Base-by-base conservation (phyloP, 2,888 invertebrate genomes). In the Andrena chrysosceles region DNA sequence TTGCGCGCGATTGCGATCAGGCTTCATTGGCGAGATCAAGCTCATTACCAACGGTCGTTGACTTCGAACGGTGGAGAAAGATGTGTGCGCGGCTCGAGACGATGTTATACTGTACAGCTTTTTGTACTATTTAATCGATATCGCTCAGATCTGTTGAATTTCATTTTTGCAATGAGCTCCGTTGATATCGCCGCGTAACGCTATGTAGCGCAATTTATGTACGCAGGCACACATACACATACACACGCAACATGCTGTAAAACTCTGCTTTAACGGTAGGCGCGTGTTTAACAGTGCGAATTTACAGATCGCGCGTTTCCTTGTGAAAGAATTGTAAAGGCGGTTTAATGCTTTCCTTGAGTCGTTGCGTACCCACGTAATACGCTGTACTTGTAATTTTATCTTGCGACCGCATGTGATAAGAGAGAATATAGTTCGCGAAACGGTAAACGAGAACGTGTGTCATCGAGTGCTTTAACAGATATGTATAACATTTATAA, bases 141-240 rank as follows among this genome's bases (percentile, higher is more conserved):
- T 16, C 42, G 68, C n/a, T 35, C 10, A 69, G 62, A 72, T 29
- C 63, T 71, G 48, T 48, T 35, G 54, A 71, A 77, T 67, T 62
- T 62, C 56, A 73, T 76, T 78, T 85, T 82, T 78, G 23, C 77
- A 66, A 84, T 48, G 62, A 77, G 77, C 59, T 77, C 77, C 69
- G 75, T 74, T 49, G 48, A 49, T 49, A 48, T 49, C 67, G 74
- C 42, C 35, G 59, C 59, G 70, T 59, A 42, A 56, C 29, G 29
- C 31, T 33, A 26, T 2, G 33, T 64, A 67, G 48, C 20, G 54
- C 29, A n/a, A 31, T 70, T 33, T 35, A n/a, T 48, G 49, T n/a
- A 26, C 33, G 35, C 20, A 3, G 33, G 20, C 49, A 33, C n/a
- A 1, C 42, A 13, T 4, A 35, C 35, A 35, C 35, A 10, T 7